phyloP scores from a whole-genome alignment of 2,888 invertebrate genomes.

The Lasioglossum lativentre region DNA sequence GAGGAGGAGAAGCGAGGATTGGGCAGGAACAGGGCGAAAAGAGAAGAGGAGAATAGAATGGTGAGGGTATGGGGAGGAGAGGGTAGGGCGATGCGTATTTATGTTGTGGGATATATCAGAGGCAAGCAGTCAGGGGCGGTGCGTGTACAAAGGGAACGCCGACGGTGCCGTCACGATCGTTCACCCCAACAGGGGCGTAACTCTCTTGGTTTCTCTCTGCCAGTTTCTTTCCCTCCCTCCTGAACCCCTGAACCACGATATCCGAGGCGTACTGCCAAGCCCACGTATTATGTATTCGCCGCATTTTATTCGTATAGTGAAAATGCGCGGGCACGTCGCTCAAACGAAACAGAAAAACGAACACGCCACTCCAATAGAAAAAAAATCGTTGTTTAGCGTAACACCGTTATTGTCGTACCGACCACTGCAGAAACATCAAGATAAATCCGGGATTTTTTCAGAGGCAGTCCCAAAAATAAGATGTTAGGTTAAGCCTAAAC shows the following conservation, averaged over 20 bases:
- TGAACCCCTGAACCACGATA: conserved; percentile 51
- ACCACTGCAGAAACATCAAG: background rate
- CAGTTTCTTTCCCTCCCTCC: conserved; percentile 47
- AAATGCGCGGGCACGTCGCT: conserved; percentile 27
- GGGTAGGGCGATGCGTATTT: conserved; percentile 57
- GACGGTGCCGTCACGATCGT: conserved; percentile 75
- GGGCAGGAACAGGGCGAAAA: conserved; percentile 19
- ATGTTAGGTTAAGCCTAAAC: too few relatives aligned
- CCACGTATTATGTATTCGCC: conserved; percentile 70
- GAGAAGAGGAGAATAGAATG: conserved; percentile 7
- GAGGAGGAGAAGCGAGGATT: conserved; percentile 1
- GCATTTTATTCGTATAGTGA: conserved; percentile 58
- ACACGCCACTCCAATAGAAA: background rate
- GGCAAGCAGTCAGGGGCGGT: conserved; percentile 68
- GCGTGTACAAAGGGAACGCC: conserved; percentile 74
- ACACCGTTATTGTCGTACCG: background rate
- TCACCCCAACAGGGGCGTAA: conserved; percentile 75
- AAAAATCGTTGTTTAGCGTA: background rate
- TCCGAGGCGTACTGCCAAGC: conserved; percentile 64
- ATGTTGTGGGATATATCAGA: conserved; percentile 69
- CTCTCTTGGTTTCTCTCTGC: conserved; percentile 46
- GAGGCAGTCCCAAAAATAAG: too few relatives aligned
- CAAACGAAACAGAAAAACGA: conserved; percentile 28
- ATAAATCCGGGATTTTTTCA: too few relatives aligned
- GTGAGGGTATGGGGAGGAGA: conserved; percentile 15